A percentile compares a stretch with the other conserved stretches of the same genome.
These are phyloP conservation scores for Actinopyga echinites DNA, from an alignment of 53 echinoderm and acorn worm species.

Conservation along the genomic window DNA sequence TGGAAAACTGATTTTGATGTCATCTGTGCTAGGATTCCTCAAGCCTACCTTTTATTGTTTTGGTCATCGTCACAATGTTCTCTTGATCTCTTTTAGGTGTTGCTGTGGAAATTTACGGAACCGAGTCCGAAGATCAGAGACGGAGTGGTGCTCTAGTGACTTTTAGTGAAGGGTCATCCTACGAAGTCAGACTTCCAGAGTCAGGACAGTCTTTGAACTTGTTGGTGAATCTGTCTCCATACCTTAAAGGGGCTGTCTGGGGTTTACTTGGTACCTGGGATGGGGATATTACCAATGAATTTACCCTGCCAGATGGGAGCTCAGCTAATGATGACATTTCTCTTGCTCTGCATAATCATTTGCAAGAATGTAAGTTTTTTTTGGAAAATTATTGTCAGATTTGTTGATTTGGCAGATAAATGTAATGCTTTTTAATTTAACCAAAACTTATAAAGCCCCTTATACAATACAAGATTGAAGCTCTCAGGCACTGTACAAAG, in stretches of 20 bases:
- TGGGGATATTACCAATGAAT: constrained; percentile 67
- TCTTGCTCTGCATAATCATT: not conserved
- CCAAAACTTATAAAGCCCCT: too few species aligned
- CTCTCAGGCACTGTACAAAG: too few species aligned
- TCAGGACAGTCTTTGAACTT: constrained; percentile 66
- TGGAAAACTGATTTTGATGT: too few species aligned
- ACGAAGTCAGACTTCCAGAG: constrained; percentile 59
- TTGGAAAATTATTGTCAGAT: not conserved
- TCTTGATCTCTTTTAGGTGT: not conserved
- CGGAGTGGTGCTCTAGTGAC: constrained; percentile 57
- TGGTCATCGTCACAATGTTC: too few species aligned
- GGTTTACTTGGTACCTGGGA: constrained; percentile 94
- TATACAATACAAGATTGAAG: too few species aligned
- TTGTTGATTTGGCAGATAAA: not conserved
- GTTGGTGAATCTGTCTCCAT: constrained; percentile 56
- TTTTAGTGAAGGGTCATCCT: constrained; percentile 67
- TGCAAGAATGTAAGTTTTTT: constrained; percentile 8
- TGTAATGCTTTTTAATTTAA: not conserved
- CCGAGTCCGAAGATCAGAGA: not conserved
- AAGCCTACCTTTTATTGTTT: too few species aligned
- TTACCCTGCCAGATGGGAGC: constrained; percentile 54
- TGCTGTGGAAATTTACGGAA: not conserved
- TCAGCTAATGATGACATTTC: not conserved
- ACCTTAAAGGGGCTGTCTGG: constrained; percentile 32
- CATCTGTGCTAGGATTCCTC: too few species aligned